Evolutionary conservation across 2,888 invertebrate species (phyloP).

Genomic region (Pammene fasciana): DNA sequence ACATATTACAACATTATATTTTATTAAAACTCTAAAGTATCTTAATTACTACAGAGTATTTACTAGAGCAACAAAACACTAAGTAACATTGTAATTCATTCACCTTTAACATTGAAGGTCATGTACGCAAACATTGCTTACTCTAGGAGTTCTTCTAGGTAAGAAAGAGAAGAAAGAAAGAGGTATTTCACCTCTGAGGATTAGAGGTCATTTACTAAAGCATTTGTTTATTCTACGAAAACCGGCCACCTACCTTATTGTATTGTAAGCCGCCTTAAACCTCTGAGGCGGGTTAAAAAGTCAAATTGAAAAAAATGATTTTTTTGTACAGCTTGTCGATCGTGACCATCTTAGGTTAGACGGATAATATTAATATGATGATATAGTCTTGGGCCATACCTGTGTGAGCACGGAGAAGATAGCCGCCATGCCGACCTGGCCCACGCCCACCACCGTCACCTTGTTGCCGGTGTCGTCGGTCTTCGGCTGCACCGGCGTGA

Average conservation of each 20-base stretch:
- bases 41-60: too few species aligned
- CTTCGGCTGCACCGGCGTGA: conserved; percentile 63
- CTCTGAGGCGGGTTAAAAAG: neutral
- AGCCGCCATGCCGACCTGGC: conserved; percentile 96
- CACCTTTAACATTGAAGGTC: neutral
- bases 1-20: too few species aligned
- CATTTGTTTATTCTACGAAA: neutral
- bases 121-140: neutral
- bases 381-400: conserved; percentile 73
- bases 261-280: neutral
- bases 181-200: neutral
- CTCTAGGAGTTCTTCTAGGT: neutral
- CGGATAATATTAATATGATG: too few species aligned
- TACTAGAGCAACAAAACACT: neutral
- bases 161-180: neutral
- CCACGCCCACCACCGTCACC: conserved; percentile 94
- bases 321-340: too few species aligned
- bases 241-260: too few species aligned
- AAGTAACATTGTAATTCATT: neutral
- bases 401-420: conserved; percentile 93
- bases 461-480: conserved; percentile 83
- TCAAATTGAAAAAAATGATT: too few species aligned
- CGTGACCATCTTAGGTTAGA: too few species aligned
- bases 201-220: conserved; percentile 1
- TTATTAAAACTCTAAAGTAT: too few species aligned